Evolutionary conservation across 1,140 invertebrate species (phyloP).

Genomic region (Leguminivora glycinivorella): DNA sequence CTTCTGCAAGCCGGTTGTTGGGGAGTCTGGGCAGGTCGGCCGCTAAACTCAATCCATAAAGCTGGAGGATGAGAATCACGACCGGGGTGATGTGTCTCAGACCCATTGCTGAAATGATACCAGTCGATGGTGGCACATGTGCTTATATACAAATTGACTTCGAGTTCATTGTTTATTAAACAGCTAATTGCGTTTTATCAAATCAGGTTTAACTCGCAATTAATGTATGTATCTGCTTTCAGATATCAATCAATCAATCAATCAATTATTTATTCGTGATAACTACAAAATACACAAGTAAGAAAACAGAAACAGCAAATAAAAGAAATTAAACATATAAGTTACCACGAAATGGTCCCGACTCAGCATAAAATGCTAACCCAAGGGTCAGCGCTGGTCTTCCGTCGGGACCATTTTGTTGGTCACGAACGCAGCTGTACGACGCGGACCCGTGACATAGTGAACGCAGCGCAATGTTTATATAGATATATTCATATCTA

Average conservation of each 20-base stretch:
- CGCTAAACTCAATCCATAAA: neutral
- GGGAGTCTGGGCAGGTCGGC: neutral
- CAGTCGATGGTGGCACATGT: neutral
- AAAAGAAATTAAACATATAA: too few relatives aligned
- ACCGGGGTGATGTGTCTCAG: neutral
- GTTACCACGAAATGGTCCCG: too few relatives aligned
- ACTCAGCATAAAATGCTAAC: too few relatives aligned
- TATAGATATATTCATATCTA: neutral
- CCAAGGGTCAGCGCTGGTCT: too few relatives aligned
- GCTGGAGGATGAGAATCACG: slow-evolving; percentile 4
- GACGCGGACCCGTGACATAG: too few relatives aligned
- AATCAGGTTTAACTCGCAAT: neutral
- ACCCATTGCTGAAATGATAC: slow-evolving; percentile 17
- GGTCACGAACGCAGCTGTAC: too few relatives aligned
- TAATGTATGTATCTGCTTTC: neutral
- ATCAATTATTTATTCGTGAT: too few relatives aligned
- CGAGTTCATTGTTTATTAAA: neutral
- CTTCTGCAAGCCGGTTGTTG: neutral
- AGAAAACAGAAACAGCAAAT: too few relatives aligned
- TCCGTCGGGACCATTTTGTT: too few relatives aligned
- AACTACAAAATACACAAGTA: too few relatives aligned
- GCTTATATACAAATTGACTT: slow-evolving; percentile 7
- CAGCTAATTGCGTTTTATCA: neutral
- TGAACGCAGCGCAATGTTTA: too few relatives aligned
- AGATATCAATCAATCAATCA: too few relatives aligned